Percentiles rank a stretch among this genome's conserved stretches.
Evolutionary conservation across 2,113 vertebrate genomes (phyloP).

Genomic region (Ranitomeya imitator): DNA sequence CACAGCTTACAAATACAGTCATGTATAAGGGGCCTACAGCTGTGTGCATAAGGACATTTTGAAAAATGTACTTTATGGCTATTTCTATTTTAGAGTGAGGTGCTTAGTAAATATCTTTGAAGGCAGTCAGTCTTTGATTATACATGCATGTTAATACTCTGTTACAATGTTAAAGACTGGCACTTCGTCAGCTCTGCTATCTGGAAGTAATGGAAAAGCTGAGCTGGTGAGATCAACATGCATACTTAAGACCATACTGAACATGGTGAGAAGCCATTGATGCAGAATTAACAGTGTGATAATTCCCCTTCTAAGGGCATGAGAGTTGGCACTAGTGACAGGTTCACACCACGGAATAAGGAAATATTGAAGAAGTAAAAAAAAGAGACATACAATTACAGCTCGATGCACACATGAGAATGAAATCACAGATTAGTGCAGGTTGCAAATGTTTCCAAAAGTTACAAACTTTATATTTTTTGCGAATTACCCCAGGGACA

Average conservation of each 20-base stretch:
- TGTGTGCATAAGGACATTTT: too few species aligned
- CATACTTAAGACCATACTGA: neutral
- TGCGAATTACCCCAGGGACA: too few species aligned
- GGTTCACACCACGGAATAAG: constrained; percentile 40
- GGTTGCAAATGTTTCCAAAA: neutral
- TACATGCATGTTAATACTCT: neutral
- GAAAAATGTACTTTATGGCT: neutral
- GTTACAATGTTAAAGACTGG: neutral
- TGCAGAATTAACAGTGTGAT: constrained; percentile 48
- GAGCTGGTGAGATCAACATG: neutral
- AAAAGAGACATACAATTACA: neutral
- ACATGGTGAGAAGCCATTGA: constrained; percentile 28
- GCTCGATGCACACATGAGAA: neutral
- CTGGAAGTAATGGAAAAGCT: neutral
- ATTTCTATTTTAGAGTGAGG: neutral
- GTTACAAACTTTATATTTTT: neutral
- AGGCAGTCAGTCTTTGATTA: neutral
- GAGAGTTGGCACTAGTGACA: constrained; percentile 25
- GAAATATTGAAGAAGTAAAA: neutral
- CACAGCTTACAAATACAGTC: too few species aligned
- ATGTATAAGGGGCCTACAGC: too few species aligned
- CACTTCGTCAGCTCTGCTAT: constrained; percentile 2
- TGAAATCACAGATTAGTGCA: neutral
- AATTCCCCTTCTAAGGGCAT: constrained; percentile 48
- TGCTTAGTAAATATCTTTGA: neutral